A percentile compares a stretch with the other conserved stretches of the same genome.
Evolutionary conservation across 35 echinoderm and acorn worm species (phyloP).

Genomic region (Holothuria glaberrima): DNA sequence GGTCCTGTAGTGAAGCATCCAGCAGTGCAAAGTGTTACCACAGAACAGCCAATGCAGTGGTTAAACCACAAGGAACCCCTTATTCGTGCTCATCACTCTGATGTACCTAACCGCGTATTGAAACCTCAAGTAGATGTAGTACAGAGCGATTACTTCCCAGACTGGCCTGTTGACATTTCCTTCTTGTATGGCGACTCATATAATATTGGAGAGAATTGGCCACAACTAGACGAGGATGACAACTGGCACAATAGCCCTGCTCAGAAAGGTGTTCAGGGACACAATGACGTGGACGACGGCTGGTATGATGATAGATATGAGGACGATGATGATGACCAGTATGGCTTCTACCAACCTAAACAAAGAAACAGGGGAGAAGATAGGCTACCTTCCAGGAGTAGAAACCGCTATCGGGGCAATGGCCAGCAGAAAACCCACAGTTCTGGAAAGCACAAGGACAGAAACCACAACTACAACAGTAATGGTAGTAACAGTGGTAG

Average conservation of each 20-base stretch:
- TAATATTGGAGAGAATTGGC: constrained; percentile 3
- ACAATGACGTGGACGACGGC: constrained; percentile 3
- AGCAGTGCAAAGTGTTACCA: constrained; percentile 16
- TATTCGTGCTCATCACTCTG: neutral
- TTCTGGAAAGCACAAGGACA: constrained; percentile 6
- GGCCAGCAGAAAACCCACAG: neutral
- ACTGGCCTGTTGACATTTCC: constrained; percentile 5
- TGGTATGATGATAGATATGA: constrained; percentile 13
- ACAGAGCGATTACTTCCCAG: constrained; percentile 31
- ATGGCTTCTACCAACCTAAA: constrained; percentile 32
- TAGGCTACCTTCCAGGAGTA: neutral
- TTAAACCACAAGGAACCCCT: constrained; percentile 1
- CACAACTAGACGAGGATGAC: neutral
- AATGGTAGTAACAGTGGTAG: neutral
- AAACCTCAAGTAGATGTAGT: constrained; percentile 4
- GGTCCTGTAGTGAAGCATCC: neutral
- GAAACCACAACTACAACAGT: neutral
- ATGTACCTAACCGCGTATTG: neutral
- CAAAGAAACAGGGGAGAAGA: constrained; percentile 28
- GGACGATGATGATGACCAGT: constrained; percentile 27
- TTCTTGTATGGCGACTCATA: constrained; percentile 18
- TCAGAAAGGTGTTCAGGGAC: neutral
- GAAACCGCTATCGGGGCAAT: constrained; percentile 7
- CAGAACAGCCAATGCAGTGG: constrained; percentile 45
- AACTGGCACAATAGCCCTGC: neutral